A percentile compares a stretch with the other conserved stretches of the same genome.
Conservation (phyloP, 1,140 invertebrate genomes). For the Pogonus chalceus region DNA sequence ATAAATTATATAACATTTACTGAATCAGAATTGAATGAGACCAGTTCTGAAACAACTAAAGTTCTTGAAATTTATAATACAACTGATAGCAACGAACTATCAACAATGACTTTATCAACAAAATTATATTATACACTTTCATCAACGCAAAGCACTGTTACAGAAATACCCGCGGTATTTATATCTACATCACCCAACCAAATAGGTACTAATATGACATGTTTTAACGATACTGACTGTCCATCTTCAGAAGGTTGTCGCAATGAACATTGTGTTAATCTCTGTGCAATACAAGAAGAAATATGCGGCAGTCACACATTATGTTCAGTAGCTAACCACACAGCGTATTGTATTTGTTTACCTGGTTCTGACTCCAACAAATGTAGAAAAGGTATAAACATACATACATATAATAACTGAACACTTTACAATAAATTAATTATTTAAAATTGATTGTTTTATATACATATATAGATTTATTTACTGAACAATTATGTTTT, state of each 20-base stretch:
- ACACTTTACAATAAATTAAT: too few relatives aligned
- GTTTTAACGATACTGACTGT: conserved; percentile 57
- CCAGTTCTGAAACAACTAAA: conserved; percentile 1
- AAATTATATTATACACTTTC: conserved; percentile 7
- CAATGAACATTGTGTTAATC: conserved; percentile 59
- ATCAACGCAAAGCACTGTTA: conserved; percentile 12
- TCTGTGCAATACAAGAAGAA: conserved; percentile 47
- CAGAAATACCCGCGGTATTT: conserved; percentile 13
- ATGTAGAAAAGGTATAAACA: conserved; percentile 31
- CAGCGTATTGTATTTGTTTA: conserved; percentile 59
- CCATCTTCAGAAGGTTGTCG: conserved; percentile 53
- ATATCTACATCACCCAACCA: neutral
- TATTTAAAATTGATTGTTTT: too few relatives aligned
- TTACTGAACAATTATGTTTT: too few relatives aligned
- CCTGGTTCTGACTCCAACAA: conserved; percentile 37
- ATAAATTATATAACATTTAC: conserved; percentile 4
- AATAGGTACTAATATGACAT: conserved; percentile 26
- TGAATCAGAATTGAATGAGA: conserved; percentile 9
- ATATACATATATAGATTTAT: too few relatives aligned
- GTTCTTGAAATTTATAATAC: too few relatives aligned
- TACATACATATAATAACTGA: too few relatives aligned
- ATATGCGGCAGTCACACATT: conserved; percentile 57
- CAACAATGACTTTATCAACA: neutral
- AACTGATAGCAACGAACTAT: too few relatives aligned
- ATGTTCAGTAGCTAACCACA: conserved; percentile 59